Evolutionary conservation across 2,797 vertebrate species (phyloP).

Genomic region (Cyprinodon diabolis): DNA sequence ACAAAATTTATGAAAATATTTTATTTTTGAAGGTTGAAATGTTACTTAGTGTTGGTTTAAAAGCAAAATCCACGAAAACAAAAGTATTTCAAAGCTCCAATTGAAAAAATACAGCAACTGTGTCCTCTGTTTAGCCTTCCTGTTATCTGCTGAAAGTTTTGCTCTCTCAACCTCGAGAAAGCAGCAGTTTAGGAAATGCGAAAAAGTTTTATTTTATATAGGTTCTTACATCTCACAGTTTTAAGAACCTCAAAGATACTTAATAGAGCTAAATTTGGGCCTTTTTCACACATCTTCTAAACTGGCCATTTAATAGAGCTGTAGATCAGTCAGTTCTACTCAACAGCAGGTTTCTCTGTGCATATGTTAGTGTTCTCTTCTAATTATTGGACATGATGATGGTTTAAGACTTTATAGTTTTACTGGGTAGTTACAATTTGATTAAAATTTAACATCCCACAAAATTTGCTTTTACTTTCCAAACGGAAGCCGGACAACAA

Average conservation of each 20-base stretch:
- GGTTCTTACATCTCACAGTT: not conserved
- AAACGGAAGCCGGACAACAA: not conserved
- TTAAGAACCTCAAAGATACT: too few relatives aligned
- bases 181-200: too few relatives aligned
- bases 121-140: not conserved
- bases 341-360: not conserved
- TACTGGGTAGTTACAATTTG: not conserved
- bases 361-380: not conserved
- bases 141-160: not conserved
- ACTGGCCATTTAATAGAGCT: not conserved
- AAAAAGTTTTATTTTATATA: not conserved
- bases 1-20: too few relatives aligned
- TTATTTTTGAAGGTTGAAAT: too few relatives aligned
- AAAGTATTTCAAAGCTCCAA: too few relatives aligned
- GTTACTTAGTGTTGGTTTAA: too few relatives aligned
- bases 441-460: not conserved
- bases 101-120: not conserved
- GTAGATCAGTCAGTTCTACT: too few relatives aligned
- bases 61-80: too few relatives aligned
- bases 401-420: not conserved
- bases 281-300: not conserved
- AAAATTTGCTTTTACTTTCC: not conserved
- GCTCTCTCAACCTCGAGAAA: not conserved
- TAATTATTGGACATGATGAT: not conserved
- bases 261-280: not conserved